phyloP scores from a whole-genome alignment of 2,888 invertebrate species.

The Dione juno region DNA sequence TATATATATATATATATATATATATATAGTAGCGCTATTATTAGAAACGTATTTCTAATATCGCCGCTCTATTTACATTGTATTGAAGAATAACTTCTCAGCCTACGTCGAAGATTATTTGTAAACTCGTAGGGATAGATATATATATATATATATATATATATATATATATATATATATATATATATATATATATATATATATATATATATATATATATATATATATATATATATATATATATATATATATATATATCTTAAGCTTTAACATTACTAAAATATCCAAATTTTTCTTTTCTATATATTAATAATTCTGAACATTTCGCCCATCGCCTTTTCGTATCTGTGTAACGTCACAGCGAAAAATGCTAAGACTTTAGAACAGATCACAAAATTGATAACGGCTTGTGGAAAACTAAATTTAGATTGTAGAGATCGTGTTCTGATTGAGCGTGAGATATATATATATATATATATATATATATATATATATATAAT shows the following conservation, averaged over 20 bases:
- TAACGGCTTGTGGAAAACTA: constrained; percentile 12
- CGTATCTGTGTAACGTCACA: constrained; percentile 39
- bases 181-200: too few species aligned
- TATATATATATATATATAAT: too few species aligned
- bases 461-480: neutral
- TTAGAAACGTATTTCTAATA: neutral
- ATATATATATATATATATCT: too few species aligned
- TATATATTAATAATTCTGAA: constrained; percentile 51
- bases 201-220: too few species aligned
- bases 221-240: too few species aligned
- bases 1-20: too few species aligned
- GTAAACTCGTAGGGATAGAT: neutral
- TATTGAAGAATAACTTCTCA: too few species aligned
- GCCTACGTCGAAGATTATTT: too few species aligned
- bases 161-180: too few species aligned
- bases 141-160: too few species aligned
- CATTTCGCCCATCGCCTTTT: constrained; percentile 44
- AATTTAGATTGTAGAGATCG: constrained; percentile 2
- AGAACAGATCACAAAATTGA: constrained; percentile 23
- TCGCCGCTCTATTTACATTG: neutral
- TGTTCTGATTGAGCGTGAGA: constrained; percentile 5
- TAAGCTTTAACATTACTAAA: too few species aligned
- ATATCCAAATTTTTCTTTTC: too few species aligned
- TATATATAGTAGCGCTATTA: neutral
- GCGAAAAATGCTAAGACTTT: constrained; percentile 20